phyloP scores from a whole-genome alignment of 2,888 invertebrate genomes.

The Limnephilus auricula region DNA sequence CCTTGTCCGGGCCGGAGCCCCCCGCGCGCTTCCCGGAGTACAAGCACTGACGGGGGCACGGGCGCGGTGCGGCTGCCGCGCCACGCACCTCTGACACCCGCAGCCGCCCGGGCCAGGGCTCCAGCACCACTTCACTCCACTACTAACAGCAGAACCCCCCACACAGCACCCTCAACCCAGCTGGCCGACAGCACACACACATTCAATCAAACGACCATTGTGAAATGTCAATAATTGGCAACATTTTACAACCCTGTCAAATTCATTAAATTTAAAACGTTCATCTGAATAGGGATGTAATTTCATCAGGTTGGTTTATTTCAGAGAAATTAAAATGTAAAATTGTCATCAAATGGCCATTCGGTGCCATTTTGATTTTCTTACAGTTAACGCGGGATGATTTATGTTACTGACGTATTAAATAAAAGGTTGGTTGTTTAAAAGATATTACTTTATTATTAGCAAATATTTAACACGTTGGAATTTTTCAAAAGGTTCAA shows the following conservation, averaged over 20 bases:
- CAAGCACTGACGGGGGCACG: conserved; percentile 82
- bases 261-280: too few relatives aligned
- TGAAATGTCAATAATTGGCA: neutral
- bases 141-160: neutral
- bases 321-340: too few relatives aligned
- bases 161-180: neutral
- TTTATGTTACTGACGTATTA: too few relatives aligned
- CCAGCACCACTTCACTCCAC: conserved; percentile 40
- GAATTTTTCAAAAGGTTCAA: too few relatives aligned
- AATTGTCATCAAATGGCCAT: too few relatives aligned
- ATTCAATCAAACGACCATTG: neutral
- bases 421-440: too few relatives aligned
- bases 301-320: too few relatives aligned
- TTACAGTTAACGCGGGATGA: too few relatives aligned
- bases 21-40: conserved; percentile 84
- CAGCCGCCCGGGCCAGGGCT: conserved; percentile 53
- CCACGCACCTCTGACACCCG: conserved; percentile 67
- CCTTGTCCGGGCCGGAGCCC: conserved; percentile 70
- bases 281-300: too few relatives aligned
- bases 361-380: too few relatives aligned
- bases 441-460: too few relatives aligned
- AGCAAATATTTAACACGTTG: too few relatives aligned
- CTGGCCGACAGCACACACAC: neutral
- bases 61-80: conserved; percentile 68
- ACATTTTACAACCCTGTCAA: neutral